These are phyloP conservation scores for Phocoena sinus DNA, from an alignment of 2,113 vertebrate species.

Conservation along the genomic window DNA sequence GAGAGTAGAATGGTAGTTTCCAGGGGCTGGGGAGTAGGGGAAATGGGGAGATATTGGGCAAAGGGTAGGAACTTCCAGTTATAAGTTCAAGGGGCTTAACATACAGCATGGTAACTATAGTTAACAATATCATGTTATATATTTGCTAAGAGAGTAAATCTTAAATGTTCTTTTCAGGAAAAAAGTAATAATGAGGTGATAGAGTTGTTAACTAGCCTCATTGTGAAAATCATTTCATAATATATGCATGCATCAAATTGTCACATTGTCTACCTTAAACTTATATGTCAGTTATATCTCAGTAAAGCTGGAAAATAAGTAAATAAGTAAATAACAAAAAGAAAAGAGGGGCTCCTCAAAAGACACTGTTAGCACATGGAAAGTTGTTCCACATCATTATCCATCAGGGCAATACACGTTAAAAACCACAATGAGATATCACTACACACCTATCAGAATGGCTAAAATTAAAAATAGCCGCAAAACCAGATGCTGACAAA, in stretches of 20 bases:
- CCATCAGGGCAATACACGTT: background rate
- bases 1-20: background rate
- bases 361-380: background rate
- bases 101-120: background rate
- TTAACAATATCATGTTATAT: background rate
- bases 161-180: background rate
- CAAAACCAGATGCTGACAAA: background rate
- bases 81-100: background rate
- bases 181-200: background rate
- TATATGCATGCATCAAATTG: background rate
- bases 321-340: background rate
- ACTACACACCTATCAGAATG: background rate
- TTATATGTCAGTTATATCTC: background rate
- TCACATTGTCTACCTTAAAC: background rate
- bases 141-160: background rate
- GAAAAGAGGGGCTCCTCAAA: background rate
- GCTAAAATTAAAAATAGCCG: background rate
- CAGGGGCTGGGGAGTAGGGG: background rate
- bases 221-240: background rate
- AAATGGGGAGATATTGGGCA: background rate
- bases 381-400: background rate
- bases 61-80: background rate
- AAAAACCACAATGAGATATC: background rate
- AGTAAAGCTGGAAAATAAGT: background rate
- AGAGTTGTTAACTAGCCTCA: background rate